Evolutionary conservation across 2,888 invertebrate genomes (phyloP).

Genomic region (Habrosyne pyritoides): DNA sequence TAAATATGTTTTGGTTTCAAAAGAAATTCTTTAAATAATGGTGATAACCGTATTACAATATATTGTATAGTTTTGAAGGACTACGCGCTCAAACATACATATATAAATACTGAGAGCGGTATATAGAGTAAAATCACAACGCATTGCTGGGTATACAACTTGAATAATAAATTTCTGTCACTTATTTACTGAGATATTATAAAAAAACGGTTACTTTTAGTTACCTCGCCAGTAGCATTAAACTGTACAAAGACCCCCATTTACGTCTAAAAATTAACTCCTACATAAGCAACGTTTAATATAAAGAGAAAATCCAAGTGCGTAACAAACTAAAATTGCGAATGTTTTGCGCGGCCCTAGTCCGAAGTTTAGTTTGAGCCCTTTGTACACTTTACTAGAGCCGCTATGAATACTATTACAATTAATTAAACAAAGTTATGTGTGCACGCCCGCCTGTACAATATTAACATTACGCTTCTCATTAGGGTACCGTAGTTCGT

Average conservation of each 20-base stretch:
- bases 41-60: no score
- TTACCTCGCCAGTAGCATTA: not conserved
- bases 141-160: no score
- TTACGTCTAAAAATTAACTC: conserved; percentile 8
- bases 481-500: not conserved
- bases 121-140: no score
- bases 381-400: conserved; percentile 18
- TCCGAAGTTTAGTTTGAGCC: not conserved
- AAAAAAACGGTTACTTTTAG: not conserved
- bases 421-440: conserved; percentile 26
- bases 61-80: no score
- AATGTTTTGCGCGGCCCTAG: conserved; percentile 4
- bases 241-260: conserved; percentile 5
- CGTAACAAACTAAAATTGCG: conserved; percentile 7
- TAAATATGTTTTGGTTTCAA: no score
- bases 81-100: no score
- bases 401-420: conserved; percentile 31
- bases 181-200: not conserved
- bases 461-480: conserved; percentile 4
- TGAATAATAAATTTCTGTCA: no score
- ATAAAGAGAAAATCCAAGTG: conserved; percentile 3
- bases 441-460: conserved; percentile 1
- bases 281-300: conserved; percentile 1
- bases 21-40: no score
- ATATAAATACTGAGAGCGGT: no score